These are phyloP conservation scores for Chrysaora quinquecirrha DNA, from an alignment of 30 jellyfish, hydroid and myxozoan species.

Conservation along the genomic window DNA sequence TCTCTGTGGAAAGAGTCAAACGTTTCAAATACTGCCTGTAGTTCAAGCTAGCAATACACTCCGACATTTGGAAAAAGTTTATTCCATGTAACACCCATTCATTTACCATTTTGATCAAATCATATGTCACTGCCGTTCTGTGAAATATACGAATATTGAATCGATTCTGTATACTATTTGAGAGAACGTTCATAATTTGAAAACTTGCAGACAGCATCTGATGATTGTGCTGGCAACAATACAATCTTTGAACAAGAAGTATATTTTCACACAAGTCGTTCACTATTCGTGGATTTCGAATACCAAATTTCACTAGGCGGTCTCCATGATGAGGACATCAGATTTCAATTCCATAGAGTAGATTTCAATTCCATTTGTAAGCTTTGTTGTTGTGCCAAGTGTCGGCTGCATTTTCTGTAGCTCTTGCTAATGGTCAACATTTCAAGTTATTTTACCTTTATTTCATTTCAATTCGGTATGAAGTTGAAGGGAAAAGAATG, in stretches of 20 bases:
- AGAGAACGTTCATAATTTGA: background rate
- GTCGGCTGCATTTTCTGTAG: too few relatives aligned
- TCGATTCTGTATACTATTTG: background rate
- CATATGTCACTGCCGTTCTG: background rate
- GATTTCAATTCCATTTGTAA: too few relatives aligned
- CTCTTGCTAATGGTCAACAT: too few relatives aligned
- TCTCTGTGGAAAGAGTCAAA: background rate
- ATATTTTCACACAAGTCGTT: slow-evolving; percentile 5
- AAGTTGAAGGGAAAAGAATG: too few relatives aligned
- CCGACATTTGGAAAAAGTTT: slow-evolving; percentile 24
- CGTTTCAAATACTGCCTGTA: background rate
- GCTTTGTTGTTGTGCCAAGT: too few relatives aligned
- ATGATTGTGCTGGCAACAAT: slow-evolving; percentile 6
- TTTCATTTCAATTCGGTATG: too few relatives aligned
- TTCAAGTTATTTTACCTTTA: too few relatives aligned
- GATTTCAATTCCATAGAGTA: background rate
- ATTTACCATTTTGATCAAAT: background rate
- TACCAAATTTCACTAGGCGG: background rate
- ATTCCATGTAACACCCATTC: slow-evolving; percentile 13
- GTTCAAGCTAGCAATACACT: slow-evolving; percentile 4
- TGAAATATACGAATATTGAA: background rate
- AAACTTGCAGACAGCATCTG: slow-evolving; percentile 2
- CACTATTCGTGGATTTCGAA: slow-evolving; percentile 33
- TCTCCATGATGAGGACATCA: background rate
- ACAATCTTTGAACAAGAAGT: slow-evolving; percentile 27